Conservation (phyloP, 2,113 vertebrate genomes). For the Eurystomus gularis region DNA sequence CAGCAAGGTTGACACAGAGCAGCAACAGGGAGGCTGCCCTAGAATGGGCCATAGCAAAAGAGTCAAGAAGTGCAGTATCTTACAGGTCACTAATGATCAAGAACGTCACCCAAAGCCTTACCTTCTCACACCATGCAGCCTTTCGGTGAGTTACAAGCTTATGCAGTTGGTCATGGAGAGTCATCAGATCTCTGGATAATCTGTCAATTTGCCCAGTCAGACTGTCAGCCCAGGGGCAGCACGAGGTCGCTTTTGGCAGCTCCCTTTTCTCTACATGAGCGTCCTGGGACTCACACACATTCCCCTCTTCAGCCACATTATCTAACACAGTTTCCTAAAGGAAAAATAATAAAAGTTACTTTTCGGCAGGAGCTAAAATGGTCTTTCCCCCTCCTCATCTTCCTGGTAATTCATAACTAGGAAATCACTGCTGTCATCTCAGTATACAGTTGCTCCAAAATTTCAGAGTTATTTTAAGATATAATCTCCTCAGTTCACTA, state of each 20-base stretch:
- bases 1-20: neutral
- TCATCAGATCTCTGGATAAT: constrained; percentile 4
- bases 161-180: constrained; percentile 44
- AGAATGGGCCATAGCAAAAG: fast-evolving
- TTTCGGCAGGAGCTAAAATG: neutral
- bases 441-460: neutral
- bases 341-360: neutral
- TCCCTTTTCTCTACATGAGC: neutral
- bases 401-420: neutral
- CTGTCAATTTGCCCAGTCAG: neutral
- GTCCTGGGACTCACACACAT: neutral
- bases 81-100: neutral
- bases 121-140: constrained; percentile 53
- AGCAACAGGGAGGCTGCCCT: neutral
- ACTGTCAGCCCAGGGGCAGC: neutral
- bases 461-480: neutral
- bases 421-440: neutral
- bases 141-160: neutral
- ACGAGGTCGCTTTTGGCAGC: neutral
- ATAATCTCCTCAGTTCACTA: neutral
- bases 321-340: constrained; percentile 72
- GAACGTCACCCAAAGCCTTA: neutral
- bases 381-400: neutral
- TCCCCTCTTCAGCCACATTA: neutral
- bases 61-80: neutral